Conservation (phyloP, 2,888 invertebrate genomes). For the Pachliopta kotzebuea region DNA sequence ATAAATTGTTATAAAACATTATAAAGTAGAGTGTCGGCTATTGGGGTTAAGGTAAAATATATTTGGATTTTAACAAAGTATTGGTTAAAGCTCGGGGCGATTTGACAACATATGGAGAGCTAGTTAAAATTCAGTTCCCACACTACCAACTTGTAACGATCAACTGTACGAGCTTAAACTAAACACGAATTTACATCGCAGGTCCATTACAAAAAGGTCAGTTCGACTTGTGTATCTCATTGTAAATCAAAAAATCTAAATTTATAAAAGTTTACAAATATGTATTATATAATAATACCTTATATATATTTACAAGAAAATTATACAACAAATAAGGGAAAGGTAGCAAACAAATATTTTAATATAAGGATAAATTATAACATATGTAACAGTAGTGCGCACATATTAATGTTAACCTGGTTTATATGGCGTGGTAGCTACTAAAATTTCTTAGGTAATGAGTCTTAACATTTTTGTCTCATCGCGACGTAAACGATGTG, state of each 20-base stretch:
- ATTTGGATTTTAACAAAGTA: conserved; percentile 20
- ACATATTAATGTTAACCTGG: too few relatives aligned
- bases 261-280: not conserved
- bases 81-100: conserved; percentile 16
- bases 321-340: not conserved
- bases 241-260: conserved; percentile 7
- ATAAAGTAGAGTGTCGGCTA: not conserved
- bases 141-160: conserved; percentile 20
- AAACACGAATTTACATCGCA: conserved; percentile 18
- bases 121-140: conserved; percentile 30
- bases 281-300: not conserved
- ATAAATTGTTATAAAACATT: conserved; percentile 6
- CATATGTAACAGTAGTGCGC: too few relatives aligned
- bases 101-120: conserved; percentile 25
- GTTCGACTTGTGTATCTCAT: conserved; percentile 10
- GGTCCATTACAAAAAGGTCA: conserved; percentile 26
- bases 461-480: too few relatives aligned
- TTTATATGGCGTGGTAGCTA: too few relatives aligned
- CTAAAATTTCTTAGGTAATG: too few relatives aligned
- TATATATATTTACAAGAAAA: conserved; percentile 1
- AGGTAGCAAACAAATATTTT: not conserved
- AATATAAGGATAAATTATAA: not conserved
- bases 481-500: too few relatives aligned
- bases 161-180: conserved; percentile 23
- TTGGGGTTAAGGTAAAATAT: conserved; percentile 24